Base-by-base conservation (phyloP, 2,113 vertebrate species). In the Crotalus tigris region DNA sequence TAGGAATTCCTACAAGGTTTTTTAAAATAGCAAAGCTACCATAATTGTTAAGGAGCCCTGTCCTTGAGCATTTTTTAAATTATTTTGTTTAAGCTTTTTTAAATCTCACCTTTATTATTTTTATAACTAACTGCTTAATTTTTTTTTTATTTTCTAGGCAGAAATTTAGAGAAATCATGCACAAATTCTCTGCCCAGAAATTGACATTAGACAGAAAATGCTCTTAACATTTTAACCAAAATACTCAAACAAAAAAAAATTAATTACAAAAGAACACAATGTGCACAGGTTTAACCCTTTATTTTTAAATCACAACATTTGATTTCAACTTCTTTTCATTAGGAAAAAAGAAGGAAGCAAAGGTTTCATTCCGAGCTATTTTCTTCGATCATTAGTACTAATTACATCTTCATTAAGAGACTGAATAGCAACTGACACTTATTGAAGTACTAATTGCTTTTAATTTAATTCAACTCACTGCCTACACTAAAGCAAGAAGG, bases 381-480 rank as follows among this genome's bases (percentile, higher is more conserved):
- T 96, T 95, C 90, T 57, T 94, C 97, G 94, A 94, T 96, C 95
- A 97, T 97, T 96, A 96, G 93, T 93, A 95, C 90, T 95, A 97
- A 98, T 95, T 96, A 95, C 93, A 96, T 96, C 95, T 95, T 97
- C 96, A 96, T 95, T 95, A 91, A 93, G 94, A 93, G 95, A 95
- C 88, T 86, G 88, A 93, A 90, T 94, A 97, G 96, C 91, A 3
- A 49, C 93, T 96, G 95, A 92, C 97, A 95, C 94, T 95, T 95
- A 97, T 93, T 96, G 92, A 94, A 93, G 92, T 93, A 91, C 90
- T 23, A 61, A 94, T 93, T 97, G 88, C 96, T 96, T 97, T 97
- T 95, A 96, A 95, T 94, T 95, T 94, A 95, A 91, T 93, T 96
- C 95, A 92, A 91, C 93, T 96, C 94, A 92, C 57, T 95, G 94